These are phyloP conservation scores for Callaeas wilsoni DNA, from an alignment of 2,113 vertebrate genomes.

Conservation along the genomic window DNA sequence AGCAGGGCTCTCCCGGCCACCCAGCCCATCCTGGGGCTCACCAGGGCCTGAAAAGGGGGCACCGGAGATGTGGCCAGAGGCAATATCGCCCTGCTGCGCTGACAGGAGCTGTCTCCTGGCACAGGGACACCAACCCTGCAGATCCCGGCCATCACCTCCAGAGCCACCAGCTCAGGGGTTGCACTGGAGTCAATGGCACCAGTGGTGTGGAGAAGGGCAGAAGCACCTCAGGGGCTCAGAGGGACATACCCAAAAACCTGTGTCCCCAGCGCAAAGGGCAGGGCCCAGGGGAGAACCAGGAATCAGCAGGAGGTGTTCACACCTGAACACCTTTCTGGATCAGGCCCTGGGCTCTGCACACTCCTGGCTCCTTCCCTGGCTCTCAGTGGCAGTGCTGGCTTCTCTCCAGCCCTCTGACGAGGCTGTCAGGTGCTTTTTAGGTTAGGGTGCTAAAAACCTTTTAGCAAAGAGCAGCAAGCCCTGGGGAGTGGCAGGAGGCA, in stretches of 20 bases:
- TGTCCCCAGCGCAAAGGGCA: not conserved
- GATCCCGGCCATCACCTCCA: not conserved
- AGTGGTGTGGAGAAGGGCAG: not conserved
- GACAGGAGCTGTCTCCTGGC: not conserved
- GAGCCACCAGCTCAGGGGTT: not conserved
- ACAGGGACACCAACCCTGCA: not conserved
- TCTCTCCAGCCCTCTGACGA: not conserved
- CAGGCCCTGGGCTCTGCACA: not conserved
- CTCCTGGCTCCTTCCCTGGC: not conserved
- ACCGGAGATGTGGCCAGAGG: not conserved
- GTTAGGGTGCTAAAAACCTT: not conserved
- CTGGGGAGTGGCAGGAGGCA: not conserved
- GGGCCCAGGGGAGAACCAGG: not conserved
- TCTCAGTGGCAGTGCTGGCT: not conserved
- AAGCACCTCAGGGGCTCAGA: not conserved
- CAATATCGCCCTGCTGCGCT: fast-evolving
- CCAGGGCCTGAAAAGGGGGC: not conserved
- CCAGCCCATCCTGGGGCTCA: not conserved
- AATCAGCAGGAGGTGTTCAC: not conserved
- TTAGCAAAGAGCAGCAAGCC: not conserved
- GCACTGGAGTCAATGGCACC: not conserved
- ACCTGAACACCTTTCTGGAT: not conserved
- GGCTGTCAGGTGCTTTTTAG: not conserved
- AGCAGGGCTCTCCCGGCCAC: fast-evolving
- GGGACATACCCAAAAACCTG: not conserved